phyloP scores from a whole-genome alignment of 2,113 vertebrate genomes.

The Siniperca knerii region DNA sequence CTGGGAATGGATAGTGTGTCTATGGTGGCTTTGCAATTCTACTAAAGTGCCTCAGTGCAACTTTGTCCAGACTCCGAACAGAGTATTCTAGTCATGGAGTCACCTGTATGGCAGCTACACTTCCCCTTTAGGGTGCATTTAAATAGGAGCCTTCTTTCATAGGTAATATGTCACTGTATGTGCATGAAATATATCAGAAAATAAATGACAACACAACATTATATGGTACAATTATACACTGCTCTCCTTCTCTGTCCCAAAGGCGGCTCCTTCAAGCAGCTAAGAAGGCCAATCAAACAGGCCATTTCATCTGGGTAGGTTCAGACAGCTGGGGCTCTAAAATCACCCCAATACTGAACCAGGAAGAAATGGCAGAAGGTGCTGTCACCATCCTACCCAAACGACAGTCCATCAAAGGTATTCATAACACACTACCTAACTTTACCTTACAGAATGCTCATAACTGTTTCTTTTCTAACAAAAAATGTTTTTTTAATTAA shows the following conservation, averaged over 20 bases:
- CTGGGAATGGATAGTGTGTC: conserved; percentile 20
- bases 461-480: neutral
- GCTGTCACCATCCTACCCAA: conserved; percentile 95
- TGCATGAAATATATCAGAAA: conserved; percentile 11
- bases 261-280: conserved; percentile 93
- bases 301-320: conserved; percentile 98
- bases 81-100: conserved; percentile 15
- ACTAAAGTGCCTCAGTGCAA: conserved; percentile 19
- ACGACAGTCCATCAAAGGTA: conserved; percentile 93
- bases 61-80: conserved; percentile 20
- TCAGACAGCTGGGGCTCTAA: conserved; percentile 99
- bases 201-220: neutral
- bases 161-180: neutral
- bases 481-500: neutral
- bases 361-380: conserved; percentile 95
- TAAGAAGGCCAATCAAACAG: conserved; percentile 93
- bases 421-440: neutral
- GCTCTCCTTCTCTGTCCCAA: conserved; percentile 22
- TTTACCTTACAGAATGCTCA: neutral
- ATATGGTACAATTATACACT: neutral
- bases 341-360: conserved; percentile 91
- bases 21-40: conserved; percentile 32
- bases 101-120: neutral
- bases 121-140: conserved; percentile 18
- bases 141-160: neutral